A percentile compares a stretch with the other conserved stretches of the same genome.
Evolutionary conservation across 2,888 invertebrate species (phyloP).

Genomic region (Sepioteuthis lessoniana): DNA sequence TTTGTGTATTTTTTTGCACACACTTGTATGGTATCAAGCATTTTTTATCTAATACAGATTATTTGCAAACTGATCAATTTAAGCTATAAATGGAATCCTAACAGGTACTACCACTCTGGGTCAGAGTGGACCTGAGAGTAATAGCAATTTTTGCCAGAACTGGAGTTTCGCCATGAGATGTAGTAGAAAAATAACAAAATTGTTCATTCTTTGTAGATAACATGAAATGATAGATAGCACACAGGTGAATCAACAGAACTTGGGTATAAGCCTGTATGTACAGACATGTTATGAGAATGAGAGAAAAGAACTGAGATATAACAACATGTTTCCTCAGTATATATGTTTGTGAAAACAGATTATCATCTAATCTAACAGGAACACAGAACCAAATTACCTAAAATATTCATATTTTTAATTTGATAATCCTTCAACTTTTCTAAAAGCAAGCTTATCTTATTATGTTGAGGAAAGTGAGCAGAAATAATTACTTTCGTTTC

Average conservation of each 20-base stretch:
- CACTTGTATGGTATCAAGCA: no score
- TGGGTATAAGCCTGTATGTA: neutral
- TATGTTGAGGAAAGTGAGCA: neutral
- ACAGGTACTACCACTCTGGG: no score
- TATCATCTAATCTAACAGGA: neutral
- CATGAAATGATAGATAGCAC: neutral
- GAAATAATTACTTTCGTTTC: neutral
- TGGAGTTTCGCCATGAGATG: no score
- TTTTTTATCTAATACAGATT: no score
- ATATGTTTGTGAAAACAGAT: neutral
- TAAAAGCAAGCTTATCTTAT: neutral
- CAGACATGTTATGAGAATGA: neutral
- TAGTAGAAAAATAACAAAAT: neutral
- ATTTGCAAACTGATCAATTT: no score
- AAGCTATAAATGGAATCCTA: no score
- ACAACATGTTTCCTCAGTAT: neutral
- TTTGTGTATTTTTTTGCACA: no score
- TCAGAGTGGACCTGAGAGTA: no score
- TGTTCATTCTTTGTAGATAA: neutral
- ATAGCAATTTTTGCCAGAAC: no score
- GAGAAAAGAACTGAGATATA: neutral
- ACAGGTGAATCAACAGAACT: neutral
- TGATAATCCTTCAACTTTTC: neutral
- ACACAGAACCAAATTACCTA: neutral
- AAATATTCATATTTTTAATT: neutral